Evolutionary conservation across 1,140 invertebrate genomes (phyloP).

Genomic region (Archegozetes longisetosus): DNA sequence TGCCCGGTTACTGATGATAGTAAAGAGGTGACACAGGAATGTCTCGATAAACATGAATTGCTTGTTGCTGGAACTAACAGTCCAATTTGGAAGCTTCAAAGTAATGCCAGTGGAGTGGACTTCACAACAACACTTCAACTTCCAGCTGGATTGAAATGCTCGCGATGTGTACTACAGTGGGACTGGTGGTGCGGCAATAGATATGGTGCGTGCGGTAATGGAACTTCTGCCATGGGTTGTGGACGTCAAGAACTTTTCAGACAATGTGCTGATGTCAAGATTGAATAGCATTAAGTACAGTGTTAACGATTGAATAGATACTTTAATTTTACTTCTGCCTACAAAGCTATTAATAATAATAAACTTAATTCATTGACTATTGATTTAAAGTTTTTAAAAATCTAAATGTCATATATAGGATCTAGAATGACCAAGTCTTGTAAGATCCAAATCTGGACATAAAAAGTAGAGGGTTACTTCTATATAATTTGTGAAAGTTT

Average conservation of each 20-base stretch:
- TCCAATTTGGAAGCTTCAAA: not conserved
- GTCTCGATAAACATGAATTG: slow-evolving; percentile 30
- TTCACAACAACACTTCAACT: slow-evolving; percentile 18
- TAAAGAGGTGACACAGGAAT: slow-evolving; percentile 39
- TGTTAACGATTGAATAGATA: no score
- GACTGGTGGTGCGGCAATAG: slow-evolving; percentile 60
- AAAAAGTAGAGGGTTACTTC: no score
- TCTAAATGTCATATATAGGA: no score
- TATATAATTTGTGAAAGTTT: no score
- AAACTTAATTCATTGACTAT: no score
- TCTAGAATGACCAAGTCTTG: no score
- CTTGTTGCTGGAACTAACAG: not conserved
- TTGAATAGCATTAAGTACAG: no score
- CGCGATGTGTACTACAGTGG: slow-evolving; percentile 77
- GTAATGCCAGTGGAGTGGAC: not conserved
- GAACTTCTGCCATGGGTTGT: slow-evolving; percentile 48
- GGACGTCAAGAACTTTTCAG: slow-evolving; percentile 73
- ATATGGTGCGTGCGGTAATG: slow-evolving; percentile 35
- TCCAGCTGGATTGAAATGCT: slow-evolving; percentile 44
- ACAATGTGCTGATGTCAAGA: slow-evolving; percentile 60
- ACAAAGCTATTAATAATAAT: no score
- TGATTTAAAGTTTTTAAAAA: no score
- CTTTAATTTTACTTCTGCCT: no score
- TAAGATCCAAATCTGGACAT: no score
- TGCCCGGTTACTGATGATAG: slow-evolving; percentile 40